A percentile compares a stretch with the other conserved stretches of the same genome.
phyloP scores from a whole-genome alignment of 2,888 invertebrate genomes.

The Troilus luridus region DNA sequence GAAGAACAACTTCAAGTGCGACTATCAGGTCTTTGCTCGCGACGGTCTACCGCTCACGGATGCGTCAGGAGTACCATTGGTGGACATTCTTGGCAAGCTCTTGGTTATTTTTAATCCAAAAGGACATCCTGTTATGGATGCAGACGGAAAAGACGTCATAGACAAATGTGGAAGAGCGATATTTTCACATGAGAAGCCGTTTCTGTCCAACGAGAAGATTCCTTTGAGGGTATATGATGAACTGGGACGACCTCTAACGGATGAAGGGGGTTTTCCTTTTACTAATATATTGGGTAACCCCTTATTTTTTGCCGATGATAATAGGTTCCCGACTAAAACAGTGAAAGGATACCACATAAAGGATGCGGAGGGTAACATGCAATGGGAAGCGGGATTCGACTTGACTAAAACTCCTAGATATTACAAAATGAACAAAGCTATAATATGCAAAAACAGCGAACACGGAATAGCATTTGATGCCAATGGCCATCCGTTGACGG shows the following conservation, averaged over 20 bases:
- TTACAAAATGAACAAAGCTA: slow-evolving; percentile 27
- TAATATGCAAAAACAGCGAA: slow-evolving; percentile 53
- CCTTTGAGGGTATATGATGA: slow-evolving; percentile 60
- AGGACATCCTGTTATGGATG: slow-evolving; percentile 63
- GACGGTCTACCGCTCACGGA: slow-evolving; percentile 53
- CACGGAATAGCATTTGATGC: slow-evolving; percentile 60
- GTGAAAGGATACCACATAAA: slow-evolving; percentile 54
- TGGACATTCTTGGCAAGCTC: not conserved
- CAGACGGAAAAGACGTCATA: slow-evolving; percentile 36
- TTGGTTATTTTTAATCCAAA: slow-evolving; percentile 59
- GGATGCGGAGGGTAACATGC: slow-evolving; percentile 55
- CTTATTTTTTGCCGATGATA: slow-evolving; percentile 57
- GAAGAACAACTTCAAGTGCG: not conserved
- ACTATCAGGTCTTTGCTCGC: slow-evolving; percentile 16
- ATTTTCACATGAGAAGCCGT: slow-evolving; percentile 34
- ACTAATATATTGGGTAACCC: slow-evolving; percentile 59
- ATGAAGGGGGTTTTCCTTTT: slow-evolving; percentile 60
- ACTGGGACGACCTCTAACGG: slow-evolving; percentile 60
- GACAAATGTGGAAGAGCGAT: slow-evolving; percentile 51
- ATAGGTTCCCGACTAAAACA: slow-evolving; percentile 51
- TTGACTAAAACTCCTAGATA: slow-evolving; percentile 42
- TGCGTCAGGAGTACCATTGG: slow-evolving; percentile 14
- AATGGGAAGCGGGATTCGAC: slow-evolving; percentile 57
- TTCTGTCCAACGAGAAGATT: slow-evolving; percentile 19
- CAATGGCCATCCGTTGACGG: slow-evolving; percentile 61